A percentile compares a stretch with the other conserved stretches of the same genome.
phyloP scores from a whole-genome alignment of 1,140 invertebrate genomes.

The Drosophila kohkoa region DNA sequence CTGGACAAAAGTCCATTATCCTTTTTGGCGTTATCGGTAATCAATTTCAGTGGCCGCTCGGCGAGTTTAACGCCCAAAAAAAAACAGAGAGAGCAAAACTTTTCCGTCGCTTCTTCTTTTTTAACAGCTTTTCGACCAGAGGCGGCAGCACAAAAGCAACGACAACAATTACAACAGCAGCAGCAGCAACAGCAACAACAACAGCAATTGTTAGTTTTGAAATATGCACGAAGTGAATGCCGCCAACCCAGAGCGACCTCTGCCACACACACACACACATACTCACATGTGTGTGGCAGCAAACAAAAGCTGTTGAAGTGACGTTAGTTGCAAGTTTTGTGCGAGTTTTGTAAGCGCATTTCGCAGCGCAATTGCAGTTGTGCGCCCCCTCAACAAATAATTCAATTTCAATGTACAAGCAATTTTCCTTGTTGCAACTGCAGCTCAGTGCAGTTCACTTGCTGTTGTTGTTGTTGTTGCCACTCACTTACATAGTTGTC shows the following conservation, averaged over 20 bases:
- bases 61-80: constrained; percentile 25
- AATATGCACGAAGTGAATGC: constrained; percentile 65
- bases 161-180: constrained; percentile 25
- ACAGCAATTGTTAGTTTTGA: constrained; percentile 77
- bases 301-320: constrained; percentile 72
- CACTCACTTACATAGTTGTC: constrained; percentile 77
- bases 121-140: constrained; percentile 43
- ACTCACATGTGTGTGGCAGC: constrained; percentile 40
- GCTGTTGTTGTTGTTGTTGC: constrained; percentile 44
- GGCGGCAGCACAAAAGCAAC: constrained; percentile 54
- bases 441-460: constrained; percentile 26
- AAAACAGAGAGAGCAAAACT: constrained; percentile 45
- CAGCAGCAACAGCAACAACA: constrained; percentile 35
- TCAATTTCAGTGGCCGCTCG: constrained; percentile 73
- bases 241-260: neutral
- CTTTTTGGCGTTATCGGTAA: constrained; percentile 80
- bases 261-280: neutral
- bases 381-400: constrained; percentile 59
- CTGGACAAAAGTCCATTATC: constrained; percentile 79
- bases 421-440: constrained; percentile 59
- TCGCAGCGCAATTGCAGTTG: constrained; percentile 65
- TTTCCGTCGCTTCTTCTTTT: constrained; percentile 40
- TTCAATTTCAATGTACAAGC: constrained; percentile 76
- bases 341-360: constrained; percentile 64
- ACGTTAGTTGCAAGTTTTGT: constrained; percentile 41